Conservation (phyloP, 2,113 vertebrate genomes). For the Xyrauchen texanus region DNA sequence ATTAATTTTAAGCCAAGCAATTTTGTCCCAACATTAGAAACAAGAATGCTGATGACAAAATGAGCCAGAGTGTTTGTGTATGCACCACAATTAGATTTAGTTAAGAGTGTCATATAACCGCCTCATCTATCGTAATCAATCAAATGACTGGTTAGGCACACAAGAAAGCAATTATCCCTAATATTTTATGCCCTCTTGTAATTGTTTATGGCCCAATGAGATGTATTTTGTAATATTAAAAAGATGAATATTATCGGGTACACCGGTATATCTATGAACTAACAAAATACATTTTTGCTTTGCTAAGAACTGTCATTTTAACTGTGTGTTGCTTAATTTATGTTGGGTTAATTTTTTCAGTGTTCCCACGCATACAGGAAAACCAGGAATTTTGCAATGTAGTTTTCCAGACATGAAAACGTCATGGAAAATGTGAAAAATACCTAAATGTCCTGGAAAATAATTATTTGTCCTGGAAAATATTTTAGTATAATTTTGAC, state of each 20-base stretch:
- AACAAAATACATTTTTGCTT: neutral
- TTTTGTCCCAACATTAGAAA: slow-evolving; percentile 43
- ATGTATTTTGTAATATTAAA: neutral
- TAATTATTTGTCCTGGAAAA: too few species aligned
- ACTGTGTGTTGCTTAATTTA: neutral
- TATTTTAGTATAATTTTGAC: too few species aligned
- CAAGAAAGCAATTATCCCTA: slow-evolving; percentile 39
- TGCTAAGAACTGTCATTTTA: neutral
- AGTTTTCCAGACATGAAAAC: too few species aligned
- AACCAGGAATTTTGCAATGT: too few species aligned
- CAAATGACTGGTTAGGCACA: slow-evolving; percentile 16
- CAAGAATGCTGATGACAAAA: slow-evolving; percentile 43
- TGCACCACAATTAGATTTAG: slow-evolving; percentile 42
- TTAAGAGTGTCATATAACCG: slow-evolving; percentile 35
- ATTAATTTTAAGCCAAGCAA: slow-evolving; percentile 16
- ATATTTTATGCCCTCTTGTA: slow-evolving; percentile 2
- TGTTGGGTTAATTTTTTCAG: too few species aligned
- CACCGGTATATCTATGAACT: neutral
- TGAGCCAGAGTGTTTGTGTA: slow-evolving; percentile 38
- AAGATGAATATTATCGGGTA: neutral
- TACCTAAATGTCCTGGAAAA: too few species aligned
- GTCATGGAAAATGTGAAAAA: too few species aligned
- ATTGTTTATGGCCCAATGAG: neutral
- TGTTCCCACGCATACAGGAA: too few species aligned
- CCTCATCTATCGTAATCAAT: slow-evolving; percentile 31